Conservation (phyloP, 1,140 invertebrate genomes). For the Bombus soroeensis region DNA sequence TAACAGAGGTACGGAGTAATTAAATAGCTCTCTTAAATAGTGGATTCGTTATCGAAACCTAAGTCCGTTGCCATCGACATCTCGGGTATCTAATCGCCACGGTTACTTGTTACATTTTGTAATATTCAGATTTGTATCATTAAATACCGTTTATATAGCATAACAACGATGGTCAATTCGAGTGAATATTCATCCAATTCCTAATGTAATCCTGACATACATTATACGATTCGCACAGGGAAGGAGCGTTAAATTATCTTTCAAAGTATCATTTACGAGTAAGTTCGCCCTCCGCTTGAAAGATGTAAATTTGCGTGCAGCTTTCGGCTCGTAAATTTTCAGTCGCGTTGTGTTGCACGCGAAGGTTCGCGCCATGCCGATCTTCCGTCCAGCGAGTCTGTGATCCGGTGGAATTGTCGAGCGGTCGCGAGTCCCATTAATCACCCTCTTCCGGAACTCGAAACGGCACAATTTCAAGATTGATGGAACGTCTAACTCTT, state of each 20-base stretch:
- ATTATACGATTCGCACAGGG: not conserved
- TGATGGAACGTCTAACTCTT: slow-evolving; percentile 30
- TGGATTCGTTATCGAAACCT: too few relatives aligned
- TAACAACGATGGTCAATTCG: too few relatives aligned
- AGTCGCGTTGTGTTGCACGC: not conserved
- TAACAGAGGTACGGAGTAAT: too few relatives aligned
- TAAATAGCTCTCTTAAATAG: too few relatives aligned
- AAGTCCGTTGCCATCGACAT: too few relatives aligned
- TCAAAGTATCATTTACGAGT: not conserved
- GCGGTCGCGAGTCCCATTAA: slow-evolving; percentile 18
- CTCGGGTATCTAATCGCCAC: too few relatives aligned
- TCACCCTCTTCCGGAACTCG: slow-evolving; percentile 28
- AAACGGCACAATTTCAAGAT: slow-evolving; percentile 43
- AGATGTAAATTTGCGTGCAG: not conserved
- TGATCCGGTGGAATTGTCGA: not conserved
- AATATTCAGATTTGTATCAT: too few relatives aligned
- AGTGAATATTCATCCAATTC: too few relatives aligned
- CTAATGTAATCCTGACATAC: too few relatives aligned
- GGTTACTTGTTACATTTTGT: too few relatives aligned
- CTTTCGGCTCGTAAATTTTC: not conserved
- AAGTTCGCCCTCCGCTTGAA: not conserved
- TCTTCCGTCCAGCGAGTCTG: not conserved
- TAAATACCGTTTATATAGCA: too few relatives aligned
- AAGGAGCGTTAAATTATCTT: not conserved
- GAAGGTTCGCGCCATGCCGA: not conserved